Evolutionary conservation across 2,888 invertebrate genomes (phyloP).

Genomic region (Tolmerus cingulatus): DNA sequence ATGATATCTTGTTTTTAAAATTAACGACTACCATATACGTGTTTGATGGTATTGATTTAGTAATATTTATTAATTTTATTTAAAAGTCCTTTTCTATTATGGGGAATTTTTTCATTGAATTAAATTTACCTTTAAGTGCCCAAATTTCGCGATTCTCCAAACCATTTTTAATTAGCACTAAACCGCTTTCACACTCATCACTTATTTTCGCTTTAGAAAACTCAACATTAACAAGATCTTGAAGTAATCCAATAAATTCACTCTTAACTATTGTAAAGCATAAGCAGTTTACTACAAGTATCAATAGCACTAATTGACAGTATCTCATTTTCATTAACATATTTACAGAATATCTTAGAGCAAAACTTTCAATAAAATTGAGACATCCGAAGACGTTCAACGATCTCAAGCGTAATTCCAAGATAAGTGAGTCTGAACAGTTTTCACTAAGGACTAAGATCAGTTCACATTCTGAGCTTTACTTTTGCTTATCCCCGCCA

Average conservation of each 20-base stretch:
- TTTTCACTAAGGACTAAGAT: not conserved
- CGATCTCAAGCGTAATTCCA: not conserved
- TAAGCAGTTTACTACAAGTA: not conserved
- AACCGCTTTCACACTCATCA: slow-evolving; percentile 31
- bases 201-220: slow-evolving; percentile 28
- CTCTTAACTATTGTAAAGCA: not conserved
- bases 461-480: not conserved
- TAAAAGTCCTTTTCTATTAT: not conserved
- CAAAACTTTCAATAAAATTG: not conserved
- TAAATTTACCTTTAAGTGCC: slow-evolving; percentile 44
- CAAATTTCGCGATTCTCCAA: slow-evolving; percentile 44
- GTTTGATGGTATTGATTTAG: not conserved
- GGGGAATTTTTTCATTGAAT: not conserved
- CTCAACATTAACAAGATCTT: slow-evolving; percentile 43
- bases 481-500: not conserved
- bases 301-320: not conserved
- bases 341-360: not conserved
- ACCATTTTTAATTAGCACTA: slow-evolving; percentile 41
- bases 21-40: too few relatives aligned
- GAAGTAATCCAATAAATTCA: slow-evolving; percentile 44
- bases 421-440: not conserved
- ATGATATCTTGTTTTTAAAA: too few relatives aligned
- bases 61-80: not conserved
- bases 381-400: not conserved
- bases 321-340: not conserved